A percentile compares a stretch with the other conserved stretches of the same genome.
Conservation (phyloP, 2,888 invertebrate species). For the Thalpophila matura region DNA sequence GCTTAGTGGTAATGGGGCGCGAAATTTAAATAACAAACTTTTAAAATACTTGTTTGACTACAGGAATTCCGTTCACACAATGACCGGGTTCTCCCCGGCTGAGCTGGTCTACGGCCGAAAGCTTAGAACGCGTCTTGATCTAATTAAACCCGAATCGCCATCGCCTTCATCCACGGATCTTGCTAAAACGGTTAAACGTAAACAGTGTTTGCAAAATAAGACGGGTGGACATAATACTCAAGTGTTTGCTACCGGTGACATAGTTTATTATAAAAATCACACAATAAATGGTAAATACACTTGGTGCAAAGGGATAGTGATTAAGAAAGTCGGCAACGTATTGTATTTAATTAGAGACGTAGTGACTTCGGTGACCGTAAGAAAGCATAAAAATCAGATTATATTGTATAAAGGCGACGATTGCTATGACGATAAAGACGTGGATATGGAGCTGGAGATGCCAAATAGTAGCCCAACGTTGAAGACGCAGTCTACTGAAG, state of each 20-base stretch:
- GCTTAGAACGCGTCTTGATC: slow-evolving; percentile 8
- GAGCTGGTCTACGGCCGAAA: slow-evolving; percentile 12
- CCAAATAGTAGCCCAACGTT: background rate
- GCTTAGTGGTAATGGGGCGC: background rate
- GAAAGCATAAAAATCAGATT: too few species aligned
- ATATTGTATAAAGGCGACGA: slow-evolving; percentile 16
- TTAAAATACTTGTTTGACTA: slow-evolving; percentile 24
- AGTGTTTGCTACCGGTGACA: background rate
- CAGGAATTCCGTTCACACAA: slow-evolving; percentile 13
- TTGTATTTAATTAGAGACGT: slow-evolving; percentile 19
- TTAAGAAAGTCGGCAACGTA: slow-evolving; percentile 24
- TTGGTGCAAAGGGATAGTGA: slow-evolving; percentile 31
- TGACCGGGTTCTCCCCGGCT: slow-evolving; percentile 10
- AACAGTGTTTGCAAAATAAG: slow-evolving; percentile 24
- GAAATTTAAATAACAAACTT: background rate
- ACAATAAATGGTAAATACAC: too few species aligned
- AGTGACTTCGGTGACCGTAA: background rate
- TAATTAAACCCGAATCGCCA: background rate
- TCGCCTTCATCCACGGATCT: background rate
- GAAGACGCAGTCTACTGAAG: background rate
- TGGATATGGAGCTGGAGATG: background rate
- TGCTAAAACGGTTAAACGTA: background rate
- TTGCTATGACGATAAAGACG: background rate
- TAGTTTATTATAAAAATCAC: slow-evolving; percentile 28
- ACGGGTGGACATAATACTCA: slow-evolving; percentile 1